These are phyloP conservation scores for Panthera uncia DNA, from an alignment of 2,113 vertebrate genomes.

Conservation along the genomic window DNA sequence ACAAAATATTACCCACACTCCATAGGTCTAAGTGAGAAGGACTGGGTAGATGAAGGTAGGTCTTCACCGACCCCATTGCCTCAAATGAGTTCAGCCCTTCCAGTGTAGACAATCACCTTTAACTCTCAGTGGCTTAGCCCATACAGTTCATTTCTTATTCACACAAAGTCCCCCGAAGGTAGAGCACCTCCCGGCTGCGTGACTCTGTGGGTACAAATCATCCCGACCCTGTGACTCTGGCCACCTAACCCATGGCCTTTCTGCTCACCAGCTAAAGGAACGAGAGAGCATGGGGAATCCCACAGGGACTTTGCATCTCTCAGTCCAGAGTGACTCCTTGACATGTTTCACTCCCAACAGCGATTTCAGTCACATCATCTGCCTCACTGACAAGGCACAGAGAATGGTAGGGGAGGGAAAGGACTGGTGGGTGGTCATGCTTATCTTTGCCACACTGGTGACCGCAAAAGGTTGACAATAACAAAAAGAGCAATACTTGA, in stretches of 20 bases:
- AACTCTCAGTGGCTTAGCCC: background rate
- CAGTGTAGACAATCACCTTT: background rate
- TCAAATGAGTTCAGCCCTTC: background rate
- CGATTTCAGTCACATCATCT: background rate
- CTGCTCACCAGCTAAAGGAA: rapidly evolving
- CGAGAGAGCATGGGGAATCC: rapidly evolving
- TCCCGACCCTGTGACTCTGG: background rate
- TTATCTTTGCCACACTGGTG: rapidly evolving
- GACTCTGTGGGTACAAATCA: background rate
- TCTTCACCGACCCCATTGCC: too few species aligned
- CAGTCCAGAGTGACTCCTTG: background rate
- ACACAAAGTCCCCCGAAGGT: background rate
- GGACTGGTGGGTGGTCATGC: background rate
- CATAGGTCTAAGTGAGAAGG: background rate
- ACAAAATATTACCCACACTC: background rate
- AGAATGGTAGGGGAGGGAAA: background rate
- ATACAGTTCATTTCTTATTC: background rate
- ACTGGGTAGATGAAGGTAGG: background rate
- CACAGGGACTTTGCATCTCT: background rate
- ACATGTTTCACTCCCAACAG: background rate
- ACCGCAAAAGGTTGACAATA: background rate
- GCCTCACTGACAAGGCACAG: background rate
- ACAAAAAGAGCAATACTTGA: rapidly evolving
- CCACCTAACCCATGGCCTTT: background rate
- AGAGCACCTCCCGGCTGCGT: background rate